Base-by-base conservation (phyloP, 2,113 vertebrate genomes). In the Heloderma charlesbogerti region DNA sequence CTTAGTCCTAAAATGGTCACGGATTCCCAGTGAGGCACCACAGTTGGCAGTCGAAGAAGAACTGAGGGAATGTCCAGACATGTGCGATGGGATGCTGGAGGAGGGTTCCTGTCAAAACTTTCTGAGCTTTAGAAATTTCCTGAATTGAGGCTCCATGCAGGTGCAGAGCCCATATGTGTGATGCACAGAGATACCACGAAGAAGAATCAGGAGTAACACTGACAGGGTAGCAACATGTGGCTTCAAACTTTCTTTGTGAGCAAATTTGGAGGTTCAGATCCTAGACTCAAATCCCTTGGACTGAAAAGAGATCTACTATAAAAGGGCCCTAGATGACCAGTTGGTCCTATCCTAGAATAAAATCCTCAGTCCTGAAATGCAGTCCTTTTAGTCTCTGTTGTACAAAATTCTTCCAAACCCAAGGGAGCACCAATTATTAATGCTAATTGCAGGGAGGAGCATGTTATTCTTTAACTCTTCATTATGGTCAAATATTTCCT, bases 401-500 rank as follows among this genome's bases (percentile, higher is more conserved):
- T 82, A 93, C 71, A 8, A n/a, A 43, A 91, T 95, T 94, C 93
- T 92, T 74, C 86, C 20, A 93, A 92, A 95, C 92, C 93, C 88
- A 88, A 78, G 79, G 93, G 92, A 92, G 90, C 71, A 88, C 91
- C 84, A 93, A 89, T 90, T 94, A 92, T 83, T 91, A 89, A 84
- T 88, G 84, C 84, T 92, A 93, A 91, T 94, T 93, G 63, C 80
- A 88, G 91, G 95, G 95, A 94, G 80, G 87, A 93, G 93, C 95
- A 94, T 87, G 93, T 92, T 86, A 95, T 92, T 94, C 93, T 93
- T 96, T 96, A 95, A 94, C 91, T 81, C 91, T 94, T 87, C 66
- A 94, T 95, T 95, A 96, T 84, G 43, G 94, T 94, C 95, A 97
- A 96, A 96, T 96, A 97, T 95, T 95, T 95, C 94, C 90, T 92